These are phyloP conservation scores for Parnassius smintheus DNA, from an alignment of 2,888 invertebrate species.

Conservation along the genomic window DNA sequence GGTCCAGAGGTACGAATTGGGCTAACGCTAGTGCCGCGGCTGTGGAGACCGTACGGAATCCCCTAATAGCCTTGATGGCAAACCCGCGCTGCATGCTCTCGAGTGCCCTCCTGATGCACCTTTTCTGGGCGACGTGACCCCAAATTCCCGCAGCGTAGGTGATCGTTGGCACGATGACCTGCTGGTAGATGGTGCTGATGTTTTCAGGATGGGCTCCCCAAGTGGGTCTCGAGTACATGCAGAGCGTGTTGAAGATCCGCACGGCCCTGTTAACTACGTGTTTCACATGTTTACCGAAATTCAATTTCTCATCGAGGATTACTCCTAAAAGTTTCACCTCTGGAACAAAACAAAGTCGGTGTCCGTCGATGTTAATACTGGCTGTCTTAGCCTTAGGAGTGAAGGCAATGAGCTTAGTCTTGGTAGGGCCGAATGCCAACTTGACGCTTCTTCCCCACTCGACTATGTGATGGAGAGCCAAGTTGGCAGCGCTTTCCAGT, in stretches of 20 bases:
- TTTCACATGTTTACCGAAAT: too few relatives aligned
- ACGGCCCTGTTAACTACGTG: constrained; percentile 5
- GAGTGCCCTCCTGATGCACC: too few relatives aligned
- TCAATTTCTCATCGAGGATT: not conserved
- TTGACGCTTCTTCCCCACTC: not conserved
- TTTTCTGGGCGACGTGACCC: too few relatives aligned
- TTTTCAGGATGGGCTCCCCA: constrained; percentile 32
- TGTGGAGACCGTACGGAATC: too few relatives aligned
- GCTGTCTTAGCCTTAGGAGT: not conserved
- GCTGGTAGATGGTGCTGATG: not conserved
- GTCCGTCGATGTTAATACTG: not conserved
- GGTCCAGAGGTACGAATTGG: too few relatives aligned
- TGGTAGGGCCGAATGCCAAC: not conserved
- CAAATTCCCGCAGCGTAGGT: too few relatives aligned
- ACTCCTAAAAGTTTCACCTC: constrained; percentile 1
- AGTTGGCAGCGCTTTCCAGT: not conserved
- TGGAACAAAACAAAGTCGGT: not conserved
- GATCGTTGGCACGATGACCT: too few relatives aligned
- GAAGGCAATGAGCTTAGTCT: not conserved
- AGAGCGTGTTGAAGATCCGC: constrained; percentile 24
- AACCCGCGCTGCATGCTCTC: too few relatives aligned
- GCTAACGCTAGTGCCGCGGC: too few relatives aligned
- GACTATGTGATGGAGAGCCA: not conserved
- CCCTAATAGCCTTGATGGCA: too few relatives aligned
- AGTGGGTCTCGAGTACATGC: constrained; percentile 24